These are phyloP conservation scores for Paramisgurnus dabryanus DNA, from an alignment of 2,113 vertebrate species.

Conservation along the genomic window DNA sequence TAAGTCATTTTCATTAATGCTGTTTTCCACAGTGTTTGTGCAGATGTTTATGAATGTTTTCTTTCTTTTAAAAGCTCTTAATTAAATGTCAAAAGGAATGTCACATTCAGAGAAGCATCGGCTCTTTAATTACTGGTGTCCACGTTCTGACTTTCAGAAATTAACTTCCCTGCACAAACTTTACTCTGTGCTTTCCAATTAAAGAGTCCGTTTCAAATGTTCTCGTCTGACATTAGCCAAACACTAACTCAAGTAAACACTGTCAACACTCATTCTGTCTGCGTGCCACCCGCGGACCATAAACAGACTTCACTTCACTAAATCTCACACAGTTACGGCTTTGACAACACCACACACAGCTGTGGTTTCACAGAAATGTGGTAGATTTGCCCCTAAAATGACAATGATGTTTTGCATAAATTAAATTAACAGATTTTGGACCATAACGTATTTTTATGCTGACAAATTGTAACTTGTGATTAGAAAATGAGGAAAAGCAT, in stretches of 20 bases:
- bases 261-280: background rate
- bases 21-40: conserved; percentile 28
- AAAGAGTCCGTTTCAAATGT: conserved; percentile 25
- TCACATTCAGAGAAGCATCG: conserved; percentile 11
- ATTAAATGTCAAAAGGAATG: conserved; percentile 33
- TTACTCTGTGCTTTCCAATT: conserved; percentile 40
- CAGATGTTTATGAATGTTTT: conserved; percentile 43
- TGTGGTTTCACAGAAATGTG: background rate
- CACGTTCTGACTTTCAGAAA: background rate
- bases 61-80: conserved; percentile 21
- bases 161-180: conserved; percentile 12
- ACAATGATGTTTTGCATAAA: too few relatives aligned
- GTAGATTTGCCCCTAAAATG: too few relatives aligned
- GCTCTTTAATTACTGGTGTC: conserved; percentile 22
- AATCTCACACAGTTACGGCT: background rate
- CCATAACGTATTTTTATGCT: background rate
- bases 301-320: conserved; percentile 13
- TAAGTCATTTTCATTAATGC: background rate
- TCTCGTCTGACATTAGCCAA: background rate
- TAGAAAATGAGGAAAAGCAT: too few relatives aligned
- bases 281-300: background rate
- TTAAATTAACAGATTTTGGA: too few relatives aligned
- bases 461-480: too few relatives aligned
- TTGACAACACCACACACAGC: background rate
- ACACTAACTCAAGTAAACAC: background rate